Evolutionary conservation across 2,113 vertebrate species (phyloP).

Genomic region (Oncorhynchus nerka): DNA sequence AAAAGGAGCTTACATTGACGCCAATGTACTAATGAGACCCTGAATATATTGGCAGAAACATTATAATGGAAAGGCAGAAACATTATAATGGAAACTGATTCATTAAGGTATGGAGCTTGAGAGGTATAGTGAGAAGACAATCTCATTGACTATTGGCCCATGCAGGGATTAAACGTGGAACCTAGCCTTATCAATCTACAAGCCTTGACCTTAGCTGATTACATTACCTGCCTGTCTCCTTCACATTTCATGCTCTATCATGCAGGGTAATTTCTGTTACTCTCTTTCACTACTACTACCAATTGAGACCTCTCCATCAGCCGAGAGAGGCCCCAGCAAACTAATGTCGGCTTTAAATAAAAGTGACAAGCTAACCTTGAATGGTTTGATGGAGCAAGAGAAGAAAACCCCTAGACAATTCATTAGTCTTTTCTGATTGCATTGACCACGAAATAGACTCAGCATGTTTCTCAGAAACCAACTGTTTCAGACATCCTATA

Average conservation of each 20-base stretch:
- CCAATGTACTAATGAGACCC: neutral
- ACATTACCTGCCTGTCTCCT: neutral
- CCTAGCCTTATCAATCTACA: neutral
- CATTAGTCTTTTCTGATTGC: neutral
- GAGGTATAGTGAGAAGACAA: neutral
- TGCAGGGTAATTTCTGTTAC: neutral
- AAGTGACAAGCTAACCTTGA: conserved; percentile 9
- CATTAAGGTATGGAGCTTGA: neutral
- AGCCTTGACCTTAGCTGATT: neutral
- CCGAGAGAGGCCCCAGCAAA: neutral
- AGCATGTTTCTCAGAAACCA: conserved; percentile 1
- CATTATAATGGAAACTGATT: neutral
- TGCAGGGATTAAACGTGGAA: conserved; percentile 1
- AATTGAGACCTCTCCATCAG: neutral
- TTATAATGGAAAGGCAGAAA: neutral
- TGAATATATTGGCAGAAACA: neutral
- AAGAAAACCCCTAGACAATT: neutral
- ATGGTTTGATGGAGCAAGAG: conserved; percentile 1
- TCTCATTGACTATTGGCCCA: neutral
- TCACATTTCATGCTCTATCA: neutral
- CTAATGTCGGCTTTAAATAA: conserved; percentile 14
- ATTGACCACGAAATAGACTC: neutral
- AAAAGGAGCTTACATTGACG: neutral
- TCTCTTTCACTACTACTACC: neutral
- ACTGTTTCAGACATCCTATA: neutral